Base-by-base conservation (phyloP, 2,797 vertebrate genomes). In the Hippocampus kuda region DNA sequence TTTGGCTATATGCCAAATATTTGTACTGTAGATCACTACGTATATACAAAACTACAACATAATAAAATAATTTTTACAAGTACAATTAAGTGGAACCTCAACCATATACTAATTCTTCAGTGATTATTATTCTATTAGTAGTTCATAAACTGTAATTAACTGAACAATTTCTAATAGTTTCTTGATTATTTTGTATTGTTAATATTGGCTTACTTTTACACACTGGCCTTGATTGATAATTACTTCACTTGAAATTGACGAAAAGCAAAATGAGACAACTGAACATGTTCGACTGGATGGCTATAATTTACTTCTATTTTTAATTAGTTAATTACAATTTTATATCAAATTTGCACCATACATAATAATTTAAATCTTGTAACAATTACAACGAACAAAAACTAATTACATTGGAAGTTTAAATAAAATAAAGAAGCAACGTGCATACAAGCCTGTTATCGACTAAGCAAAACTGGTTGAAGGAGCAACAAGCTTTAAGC, bases 391-490 rank as follows among this genome's bases (percentile, higher is more conserved):
- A n/a, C 5, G 2, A 42, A 41, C 2, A 63, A 63, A 24, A 26
- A 3, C 8, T 7, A 9, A 20, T 22, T 22, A 22, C 20, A 22
- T 4, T 26, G 10, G 4, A 48, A 1, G 15, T 48, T 26, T 30
- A 24, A 15, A 34, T 53, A 4, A 54, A 22, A 16, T 18, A 62
- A 5, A 16, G 38, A 42, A 54, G 30, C 24, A 59, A 74, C 66
- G 16, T 66, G 57, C 12, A 65, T 53, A 44, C 46, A 30, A n/a
- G 24, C 54, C 38, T 44, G 42, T 60, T 65, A 41, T 66, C 30
- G 66, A 66, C 62, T 60, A 53, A 68, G 54, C 34, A 60, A 34
- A 62, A 8, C 24, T 53, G 59, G 27, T 46, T 70, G 65, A 61
- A 60, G 54, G 20, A 67, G 9, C 8, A 69, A 30, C 34, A 2